A percentile compares a stretch with the other conserved stretches of the same genome.
These are phyloP conservation scores for Atrichornis clamosus DNA, from an alignment of 2,113 vertebrate genomes.

Conservation along the genomic window DNA sequence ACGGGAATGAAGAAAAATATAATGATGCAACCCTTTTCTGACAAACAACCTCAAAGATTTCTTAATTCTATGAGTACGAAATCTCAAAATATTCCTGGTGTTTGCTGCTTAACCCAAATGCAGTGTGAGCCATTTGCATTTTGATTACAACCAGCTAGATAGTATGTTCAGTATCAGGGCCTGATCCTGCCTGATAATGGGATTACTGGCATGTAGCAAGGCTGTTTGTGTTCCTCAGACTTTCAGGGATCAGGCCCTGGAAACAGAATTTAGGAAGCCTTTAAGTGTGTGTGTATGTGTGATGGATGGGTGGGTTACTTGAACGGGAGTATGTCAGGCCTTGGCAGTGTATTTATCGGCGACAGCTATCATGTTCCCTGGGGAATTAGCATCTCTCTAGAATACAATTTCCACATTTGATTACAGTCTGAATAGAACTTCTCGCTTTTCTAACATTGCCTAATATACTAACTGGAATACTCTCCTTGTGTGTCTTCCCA, in stretches of 20 bases:
- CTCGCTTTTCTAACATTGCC: not conserved
- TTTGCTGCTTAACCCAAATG: not conserved
- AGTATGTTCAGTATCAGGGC: not conserved
- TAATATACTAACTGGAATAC: not conserved
- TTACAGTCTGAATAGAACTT: not conserved
- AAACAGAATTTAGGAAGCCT: not conserved
- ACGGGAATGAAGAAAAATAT: not conserved
- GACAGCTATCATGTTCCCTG: not conserved
- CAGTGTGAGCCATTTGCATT: not conserved
- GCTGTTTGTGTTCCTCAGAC: not conserved
- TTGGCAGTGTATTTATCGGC: not conserved
- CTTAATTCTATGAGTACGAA: not conserved
- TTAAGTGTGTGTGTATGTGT: not conserved
- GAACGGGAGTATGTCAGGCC: slow-evolving; percentile 17
- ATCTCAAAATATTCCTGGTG: slow-evolving; percentile 3
- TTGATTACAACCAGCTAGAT: not conserved
- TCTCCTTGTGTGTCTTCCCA: not conserved
- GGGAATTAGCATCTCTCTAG: not conserved
- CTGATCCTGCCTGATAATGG: slow-evolving; percentile 44
- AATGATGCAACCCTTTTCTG: not conserved
- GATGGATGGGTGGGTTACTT: not conserved
- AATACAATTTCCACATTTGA: not conserved
- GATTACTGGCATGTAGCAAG: not conserved
- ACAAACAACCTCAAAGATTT: not conserved
- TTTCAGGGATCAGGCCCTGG: not conserved